phyloP scores from a whole-genome alignment of 2,888 invertebrate species.

The Diplazon laetatorius region DNA sequence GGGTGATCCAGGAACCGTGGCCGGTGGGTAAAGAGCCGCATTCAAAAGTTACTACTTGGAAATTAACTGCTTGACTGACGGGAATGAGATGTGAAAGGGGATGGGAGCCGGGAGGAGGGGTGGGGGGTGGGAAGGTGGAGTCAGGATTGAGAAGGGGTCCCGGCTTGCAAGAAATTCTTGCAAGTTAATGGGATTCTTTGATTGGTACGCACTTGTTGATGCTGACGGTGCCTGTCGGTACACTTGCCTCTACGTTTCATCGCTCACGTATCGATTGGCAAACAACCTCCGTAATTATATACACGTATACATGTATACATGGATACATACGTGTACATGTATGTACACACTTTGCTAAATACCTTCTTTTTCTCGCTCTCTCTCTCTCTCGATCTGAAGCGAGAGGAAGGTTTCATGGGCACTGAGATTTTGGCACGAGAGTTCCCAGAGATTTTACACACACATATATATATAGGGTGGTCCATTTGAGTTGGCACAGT shows the following conservation, averaged over 20 bases:
- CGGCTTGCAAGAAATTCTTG: slow-evolving; percentile 79
- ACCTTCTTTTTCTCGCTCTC: slow-evolving; percentile 5
- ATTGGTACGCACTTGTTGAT: slow-evolving; percentile 78
- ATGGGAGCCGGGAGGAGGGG: slow-evolving; percentile 7
- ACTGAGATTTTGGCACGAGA: slow-evolving; percentile 23
- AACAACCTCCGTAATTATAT: slow-evolving; percentile 74
- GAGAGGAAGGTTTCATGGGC: background rate
- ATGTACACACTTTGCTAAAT: slow-evolving; percentile 10
- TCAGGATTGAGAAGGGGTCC: slow-evolving; percentile 69
- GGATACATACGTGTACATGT: too few species aligned
- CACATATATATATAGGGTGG: too few species aligned
- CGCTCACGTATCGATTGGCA: slow-evolving; percentile 75
- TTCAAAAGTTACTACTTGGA: slow-evolving; percentile 51
- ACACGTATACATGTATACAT: background rate
- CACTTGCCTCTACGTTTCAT: slow-evolving; percentile 67
- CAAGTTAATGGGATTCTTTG: slow-evolving; percentile 81
- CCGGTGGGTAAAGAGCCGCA: slow-evolving; percentile 20
- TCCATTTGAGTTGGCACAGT: too few species aligned
- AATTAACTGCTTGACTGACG: slow-evolving; percentile 51
- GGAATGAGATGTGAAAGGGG: slow-evolving; percentile 51
- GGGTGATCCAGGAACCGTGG: slow-evolving; percentile 25
- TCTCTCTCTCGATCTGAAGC: slow-evolving; percentile 12
- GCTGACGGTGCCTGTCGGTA: slow-evolving; percentile 74
- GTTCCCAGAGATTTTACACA: slow-evolving; percentile 11
- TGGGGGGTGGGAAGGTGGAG: slow-evolving; percentile 48